Percentiles rank a stretch among this genome's conserved stretches.
Conservation (phyloP, 2,888 invertebrate genomes). For the Bombylius discolor region DNA sequence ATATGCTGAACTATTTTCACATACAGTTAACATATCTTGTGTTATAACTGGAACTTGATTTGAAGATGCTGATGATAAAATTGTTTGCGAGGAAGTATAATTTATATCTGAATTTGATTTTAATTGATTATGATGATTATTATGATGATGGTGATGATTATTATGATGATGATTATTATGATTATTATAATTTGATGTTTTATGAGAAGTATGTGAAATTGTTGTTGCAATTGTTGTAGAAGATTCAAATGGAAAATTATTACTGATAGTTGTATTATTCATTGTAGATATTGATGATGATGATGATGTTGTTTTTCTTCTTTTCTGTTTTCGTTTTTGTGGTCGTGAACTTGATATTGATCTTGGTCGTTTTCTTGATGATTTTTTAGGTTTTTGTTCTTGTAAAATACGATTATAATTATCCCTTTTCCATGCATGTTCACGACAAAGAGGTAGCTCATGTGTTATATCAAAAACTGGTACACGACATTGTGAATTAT, state of each 20-base stretch:
- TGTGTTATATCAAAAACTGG: slow-evolving; percentile 66
- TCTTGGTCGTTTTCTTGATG: slow-evolving; percentile 47
- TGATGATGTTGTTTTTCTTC: slow-evolving; percentile 6
- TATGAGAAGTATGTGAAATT: not conserved
- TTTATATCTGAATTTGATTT: not conserved
- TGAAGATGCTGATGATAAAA: slow-evolving; percentile 3
- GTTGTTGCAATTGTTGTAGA: not conserved
- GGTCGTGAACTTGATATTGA: slow-evolving; percentile 39
- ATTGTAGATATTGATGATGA: slow-evolving; percentile 1
- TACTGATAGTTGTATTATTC: not conserved
- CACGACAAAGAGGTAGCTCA: slow-evolving; percentile 72
- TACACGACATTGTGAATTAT: slow-evolving; percentile 62
- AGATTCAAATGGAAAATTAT: not conserved
- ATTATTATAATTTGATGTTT: not conserved
- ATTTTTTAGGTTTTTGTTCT: slow-evolving; percentile 63
- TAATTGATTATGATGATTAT: not conserved
- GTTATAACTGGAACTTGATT: slow-evolving; percentile 19
- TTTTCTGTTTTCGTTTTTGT: slow-evolving; percentile 45
- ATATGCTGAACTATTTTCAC: slow-evolving; percentile 49
- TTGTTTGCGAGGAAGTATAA: slow-evolving; percentile 15
- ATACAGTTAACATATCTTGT: slow-evolving; percentile 35
- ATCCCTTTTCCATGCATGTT: slow-evolving; percentile 74
- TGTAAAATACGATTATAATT: slow-evolving; percentile 68
- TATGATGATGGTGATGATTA: not conserved
- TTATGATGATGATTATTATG: too few relatives aligned